These are phyloP conservation scores for Paraplagusia blochii DNA, from an alignment of 2,113 vertebrate species.

Conservation along the genomic window DNA sequence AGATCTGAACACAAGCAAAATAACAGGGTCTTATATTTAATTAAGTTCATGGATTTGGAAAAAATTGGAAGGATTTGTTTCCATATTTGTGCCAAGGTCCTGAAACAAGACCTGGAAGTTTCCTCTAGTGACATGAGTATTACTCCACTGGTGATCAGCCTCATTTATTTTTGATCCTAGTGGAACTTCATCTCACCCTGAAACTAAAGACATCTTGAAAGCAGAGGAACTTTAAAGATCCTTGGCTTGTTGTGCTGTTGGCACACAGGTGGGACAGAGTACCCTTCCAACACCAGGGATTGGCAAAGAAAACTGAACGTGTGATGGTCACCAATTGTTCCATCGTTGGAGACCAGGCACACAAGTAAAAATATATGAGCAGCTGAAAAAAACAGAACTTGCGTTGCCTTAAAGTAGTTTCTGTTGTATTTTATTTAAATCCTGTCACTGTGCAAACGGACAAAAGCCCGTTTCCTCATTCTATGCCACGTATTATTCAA, in stretches of 20 bases:
- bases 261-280: slow-evolving; percentile 9
- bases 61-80: slow-evolving; percentile 1
- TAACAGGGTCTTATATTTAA: too few relatives aligned
- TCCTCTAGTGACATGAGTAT: slow-evolving; percentile 11
- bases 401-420: slow-evolving; percentile 3
- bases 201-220: slow-evolving; percentile 34
- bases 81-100: neutral
- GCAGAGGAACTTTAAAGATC: neutral
- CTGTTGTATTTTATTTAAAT: too few relatives aligned
- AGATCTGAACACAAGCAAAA: slow-evolving; percentile 1
- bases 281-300: neutral
- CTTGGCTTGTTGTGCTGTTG: slow-evolving; percentile 19
- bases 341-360: neutral
- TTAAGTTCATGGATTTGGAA: neutral
- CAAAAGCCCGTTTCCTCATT: neutral
- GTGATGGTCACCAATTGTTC: neutral
- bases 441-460: too few relatives aligned
- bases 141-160: neutral
- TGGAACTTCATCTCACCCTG: slow-evolving; percentile 16
- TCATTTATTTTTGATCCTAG: slow-evolving; percentile 44
- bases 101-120: slow-evolving; percentile 21
- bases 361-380: neutral
- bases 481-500: neutral
- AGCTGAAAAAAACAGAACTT: neutral
- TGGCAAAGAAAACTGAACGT: neutral